phyloP scores from a whole-genome alignment of 2,888 invertebrate genomes.

The Eremobia ochroleuca region DNA sequence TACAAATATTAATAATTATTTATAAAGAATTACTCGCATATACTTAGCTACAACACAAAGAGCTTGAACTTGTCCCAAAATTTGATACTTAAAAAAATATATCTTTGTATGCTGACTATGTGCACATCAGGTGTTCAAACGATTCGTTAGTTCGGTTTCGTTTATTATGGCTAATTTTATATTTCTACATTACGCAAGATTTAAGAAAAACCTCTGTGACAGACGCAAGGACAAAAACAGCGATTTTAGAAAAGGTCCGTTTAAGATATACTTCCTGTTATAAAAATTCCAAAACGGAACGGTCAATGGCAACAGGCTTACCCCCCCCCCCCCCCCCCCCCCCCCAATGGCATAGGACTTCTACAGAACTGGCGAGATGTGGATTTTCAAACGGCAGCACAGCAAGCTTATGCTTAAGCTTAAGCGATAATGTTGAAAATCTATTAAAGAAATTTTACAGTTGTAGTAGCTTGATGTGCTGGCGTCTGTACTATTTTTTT shows the following conservation, averaged over 20 bases:
- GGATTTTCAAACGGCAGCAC: too few species aligned
- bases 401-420: too few species aligned
- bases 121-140: too few species aligned
- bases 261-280: neutral
- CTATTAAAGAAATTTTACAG: too few species aligned
- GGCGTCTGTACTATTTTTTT: neutral
- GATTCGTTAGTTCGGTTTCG: neutral
- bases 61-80: neutral
- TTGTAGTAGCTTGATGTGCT: too few species aligned
- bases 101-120: neutral
- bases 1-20: neutral
- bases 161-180: neutral
- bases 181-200: neutral
- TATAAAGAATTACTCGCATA: neutral
- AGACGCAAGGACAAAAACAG: slow-evolving; percentile 1
- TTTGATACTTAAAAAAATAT: neutral
- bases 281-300: neutral
- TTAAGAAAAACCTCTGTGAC: slow-evolving; percentile 17
- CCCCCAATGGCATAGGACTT: neutral
- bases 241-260: neutral
- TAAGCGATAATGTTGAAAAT: too few species aligned
- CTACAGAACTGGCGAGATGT: neutral
- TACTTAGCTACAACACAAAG: neutral
- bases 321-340: too few species aligned
- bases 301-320: neutral